Evolutionary conservation across 2,113 vertebrate species (phyloP).

Genomic region (Artemisiospiza belli): DNA sequence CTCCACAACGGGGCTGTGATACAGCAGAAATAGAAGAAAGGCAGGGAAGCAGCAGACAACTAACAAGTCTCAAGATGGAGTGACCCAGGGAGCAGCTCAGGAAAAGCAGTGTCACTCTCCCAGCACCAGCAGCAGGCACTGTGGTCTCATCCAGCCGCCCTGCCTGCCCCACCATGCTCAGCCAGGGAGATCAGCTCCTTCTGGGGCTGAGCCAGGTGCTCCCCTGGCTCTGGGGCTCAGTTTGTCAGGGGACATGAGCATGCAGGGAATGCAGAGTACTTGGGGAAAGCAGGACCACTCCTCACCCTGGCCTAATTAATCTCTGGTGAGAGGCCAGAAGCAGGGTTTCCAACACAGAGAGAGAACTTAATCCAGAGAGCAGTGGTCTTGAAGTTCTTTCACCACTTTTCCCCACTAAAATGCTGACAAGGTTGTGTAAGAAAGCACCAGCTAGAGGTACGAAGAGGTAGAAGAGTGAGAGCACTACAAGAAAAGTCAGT

Average conservation of each 20-base stretch:
- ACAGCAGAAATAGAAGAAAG: not conserved
- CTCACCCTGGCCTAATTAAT: not conserved
- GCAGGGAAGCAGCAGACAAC: not conserved
- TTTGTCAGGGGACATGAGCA: not conserved
- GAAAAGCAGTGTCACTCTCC: not conserved
- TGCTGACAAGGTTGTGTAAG: not conserved
- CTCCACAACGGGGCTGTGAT: accelerated
- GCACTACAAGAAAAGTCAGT: not conserved
- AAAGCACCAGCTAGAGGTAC: not conserved
- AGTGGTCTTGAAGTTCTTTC: not conserved
- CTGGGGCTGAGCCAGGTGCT: accelerated
- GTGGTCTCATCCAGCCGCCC: not conserved
- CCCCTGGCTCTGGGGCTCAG: not conserved
- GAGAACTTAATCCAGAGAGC: not conserved
- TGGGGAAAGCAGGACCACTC: not conserved
- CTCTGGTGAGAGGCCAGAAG: not conserved
- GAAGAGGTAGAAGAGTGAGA: not conserved
- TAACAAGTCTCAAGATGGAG: not conserved
- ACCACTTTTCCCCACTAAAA: not conserved
- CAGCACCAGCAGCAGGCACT: not conserved
- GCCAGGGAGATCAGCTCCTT: not conserved
- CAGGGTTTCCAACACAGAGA: not conserved
- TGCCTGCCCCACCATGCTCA: not conserved
- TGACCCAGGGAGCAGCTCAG: not conserved
- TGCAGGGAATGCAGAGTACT: not conserved